A percentile compares a stretch with the other conserved stretches of the same genome.
These are phyloP conservation scores for Palythoa caribaeorum DNA, from an alignment of 92 coral and sea anemone species.

Conservation along the genomic window DNA sequence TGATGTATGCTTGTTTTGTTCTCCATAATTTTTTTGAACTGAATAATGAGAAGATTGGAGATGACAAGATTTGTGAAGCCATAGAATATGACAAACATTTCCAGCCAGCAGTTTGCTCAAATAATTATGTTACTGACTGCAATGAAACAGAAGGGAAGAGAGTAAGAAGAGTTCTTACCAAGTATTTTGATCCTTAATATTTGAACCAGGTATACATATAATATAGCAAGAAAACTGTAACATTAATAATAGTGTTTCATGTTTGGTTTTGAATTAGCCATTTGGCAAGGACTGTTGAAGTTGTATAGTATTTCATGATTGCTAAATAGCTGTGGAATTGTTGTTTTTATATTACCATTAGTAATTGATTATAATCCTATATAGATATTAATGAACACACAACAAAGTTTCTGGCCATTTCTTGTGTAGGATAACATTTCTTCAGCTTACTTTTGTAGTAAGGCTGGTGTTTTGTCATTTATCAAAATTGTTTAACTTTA, in stretches of 20 bases:
- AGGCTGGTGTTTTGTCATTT: not conserved
- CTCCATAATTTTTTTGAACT: slow-evolving; percentile 6
- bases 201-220: not conserved
- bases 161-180: not conserved
- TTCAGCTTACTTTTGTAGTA: not conserved
- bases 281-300: slow-evolving; percentile 8
- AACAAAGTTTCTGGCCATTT: not conserved
- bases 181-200: not conserved
- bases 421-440: not conserved
- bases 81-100: slow-evolving; percentile 31
- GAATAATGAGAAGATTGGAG: not conserved
- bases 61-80: slow-evolving; percentile 29
- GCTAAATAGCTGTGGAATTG: slow-evolving; percentile 1
- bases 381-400: not conserved
- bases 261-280: slow-evolving; percentile 22
- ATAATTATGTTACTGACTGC: slow-evolving; percentile 3
- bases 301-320: not conserved
- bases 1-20: not conserved
- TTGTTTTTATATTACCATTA: slow-evolving; percentile 1
- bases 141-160: slow-evolving; percentile 14
- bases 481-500: not conserved
- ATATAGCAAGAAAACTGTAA: slow-evolving; percentile 2
- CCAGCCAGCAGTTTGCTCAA: slow-evolving; percentile 33
- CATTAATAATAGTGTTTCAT: slow-evolving; percentile 18
- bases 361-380: not conserved